These are phyloP conservation scores for Myripristis murdjan DNA, from an alignment of 2,797 vertebrate genomes.

Conservation along the genomic window DNA sequence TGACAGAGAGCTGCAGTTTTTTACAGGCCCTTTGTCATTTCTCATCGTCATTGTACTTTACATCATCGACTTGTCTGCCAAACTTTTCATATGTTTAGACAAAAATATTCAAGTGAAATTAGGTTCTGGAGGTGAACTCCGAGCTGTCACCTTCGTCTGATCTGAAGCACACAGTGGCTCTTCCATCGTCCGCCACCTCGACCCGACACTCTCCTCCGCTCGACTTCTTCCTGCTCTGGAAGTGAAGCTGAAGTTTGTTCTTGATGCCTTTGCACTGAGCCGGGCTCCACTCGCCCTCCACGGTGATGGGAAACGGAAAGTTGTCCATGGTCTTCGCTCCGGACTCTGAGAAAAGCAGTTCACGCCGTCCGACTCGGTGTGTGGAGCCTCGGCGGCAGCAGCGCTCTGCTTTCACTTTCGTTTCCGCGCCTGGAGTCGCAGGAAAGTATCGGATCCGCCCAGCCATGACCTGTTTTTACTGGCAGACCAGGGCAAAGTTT, in stretches of 20 bases:
- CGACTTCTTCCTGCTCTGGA: slow-evolving; percentile 80
- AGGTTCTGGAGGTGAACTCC: background rate
- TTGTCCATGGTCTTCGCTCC: slow-evolving; percentile 40
- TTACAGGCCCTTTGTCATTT: too few relatives aligned
- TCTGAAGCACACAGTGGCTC: slow-evolving; percentile 69
- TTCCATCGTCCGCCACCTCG: slow-evolving; percentile 41
- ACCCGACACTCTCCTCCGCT: slow-evolving; percentile 81
- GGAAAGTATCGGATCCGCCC: too few relatives aligned
- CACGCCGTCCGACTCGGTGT: too few relatives aligned
- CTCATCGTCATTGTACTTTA: too few relatives aligned
- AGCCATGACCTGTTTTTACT: too few relatives aligned
- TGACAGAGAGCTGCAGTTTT: too few relatives aligned
- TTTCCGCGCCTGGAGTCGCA: background rate
- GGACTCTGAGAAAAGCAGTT: too few relatives aligned
- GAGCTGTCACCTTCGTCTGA: slow-evolving; percentile 72
- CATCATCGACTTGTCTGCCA: too few relatives aligned
- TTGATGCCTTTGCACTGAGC: slow-evolving; percentile 29
- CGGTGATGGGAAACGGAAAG: slow-evolving; percentile 49
- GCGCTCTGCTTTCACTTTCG: slow-evolving; percentile 60
- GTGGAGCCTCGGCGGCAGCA: too few relatives aligned
- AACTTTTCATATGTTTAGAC: too few relatives aligned
- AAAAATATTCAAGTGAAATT: too few relatives aligned
- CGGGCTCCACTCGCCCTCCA: slow-evolving; percentile 72
- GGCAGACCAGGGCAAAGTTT: too few relatives aligned
- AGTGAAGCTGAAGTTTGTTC: slow-evolving; percentile 82